Conservation (phyloP, 2,113 vertebrate genomes). For the Choloepus hoffmanni region DNA sequence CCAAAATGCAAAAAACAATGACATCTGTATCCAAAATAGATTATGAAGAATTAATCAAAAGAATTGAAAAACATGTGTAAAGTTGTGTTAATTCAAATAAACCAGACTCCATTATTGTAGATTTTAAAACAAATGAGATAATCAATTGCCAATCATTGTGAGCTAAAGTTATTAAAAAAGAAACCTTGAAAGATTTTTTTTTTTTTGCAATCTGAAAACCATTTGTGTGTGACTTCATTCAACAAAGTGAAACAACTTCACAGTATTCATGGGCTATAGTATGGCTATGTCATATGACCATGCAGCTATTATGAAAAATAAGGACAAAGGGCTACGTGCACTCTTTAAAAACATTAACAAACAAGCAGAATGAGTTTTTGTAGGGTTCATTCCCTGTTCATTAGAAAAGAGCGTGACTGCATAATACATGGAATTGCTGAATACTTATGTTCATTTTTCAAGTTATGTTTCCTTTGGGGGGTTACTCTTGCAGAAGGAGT, state of each 20-base stretch:
- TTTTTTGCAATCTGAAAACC: not conserved
- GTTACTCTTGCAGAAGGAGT: not conserved
- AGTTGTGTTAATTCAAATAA: no score
- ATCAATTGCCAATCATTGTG: not conserved
- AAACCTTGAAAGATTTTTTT: not conserved
- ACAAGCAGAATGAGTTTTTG: not conserved
- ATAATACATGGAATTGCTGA: not conserved
- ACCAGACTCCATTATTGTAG: not conserved
- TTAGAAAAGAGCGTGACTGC: not conserved
- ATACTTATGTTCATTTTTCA: not conserved
- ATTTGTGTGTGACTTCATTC: not conserved
- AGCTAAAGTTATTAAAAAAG: not conserved
- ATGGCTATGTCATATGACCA: not conserved
- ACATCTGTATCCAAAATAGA: not conserved
- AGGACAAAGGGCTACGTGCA: not conserved
- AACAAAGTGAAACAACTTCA: not conserved
- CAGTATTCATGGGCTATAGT: not conserved
- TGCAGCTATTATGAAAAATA: not conserved
- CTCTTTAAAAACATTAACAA: not conserved
- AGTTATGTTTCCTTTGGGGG: not conserved
- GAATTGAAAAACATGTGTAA: not conserved
- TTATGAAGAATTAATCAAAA: not conserved
- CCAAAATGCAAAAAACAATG: not conserved
- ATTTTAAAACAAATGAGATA: not conserved
- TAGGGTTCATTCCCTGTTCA: not conserved